These are phyloP conservation scores for Gambusia affinis DNA, from an alignment of 2,113 vertebrate species.

Conservation along the genomic window DNA sequence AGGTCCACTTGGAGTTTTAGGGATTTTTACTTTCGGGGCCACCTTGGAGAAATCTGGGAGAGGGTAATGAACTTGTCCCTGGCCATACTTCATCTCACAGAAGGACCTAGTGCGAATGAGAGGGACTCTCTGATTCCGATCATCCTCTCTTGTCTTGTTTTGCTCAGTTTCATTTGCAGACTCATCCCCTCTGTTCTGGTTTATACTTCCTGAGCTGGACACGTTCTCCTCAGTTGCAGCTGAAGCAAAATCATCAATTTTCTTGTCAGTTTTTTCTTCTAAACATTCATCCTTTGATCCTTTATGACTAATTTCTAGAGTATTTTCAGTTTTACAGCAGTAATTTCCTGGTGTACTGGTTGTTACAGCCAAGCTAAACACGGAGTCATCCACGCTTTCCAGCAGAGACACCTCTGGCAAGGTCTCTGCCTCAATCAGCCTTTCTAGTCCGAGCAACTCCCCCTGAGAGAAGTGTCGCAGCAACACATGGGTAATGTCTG, in stretches of 20 bases:
- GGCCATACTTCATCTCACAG: conserved; percentile 74
- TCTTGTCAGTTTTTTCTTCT: conserved; percentile 27
- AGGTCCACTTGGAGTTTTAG: conserved; percentile 63
- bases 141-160: conserved; percentile 15
- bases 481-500: conserved; percentile 75
- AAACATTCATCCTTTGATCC: conserved; percentile 13
- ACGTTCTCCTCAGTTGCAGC: conserved; percentile 20
- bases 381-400: conserved; percentile 80
- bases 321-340: conserved; percentile 7
- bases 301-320: background rate
- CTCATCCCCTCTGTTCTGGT: conserved; percentile 12
- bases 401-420: conserved; percentile 83
- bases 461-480: conserved; percentile 81
- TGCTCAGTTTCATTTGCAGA: background rate
- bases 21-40: conserved; percentile 79
- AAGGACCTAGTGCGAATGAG: conserved; percentile 70
- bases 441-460: conserved; percentile 67
- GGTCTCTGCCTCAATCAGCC: conserved; percentile 84
- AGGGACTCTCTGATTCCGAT: conserved; percentile 31
- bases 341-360: conserved; percentile 6
- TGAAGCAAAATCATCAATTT: background rate
- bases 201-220: conserved; percentile 24
- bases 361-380: conserved; percentile 44
- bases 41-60: conserved; percentile 81
- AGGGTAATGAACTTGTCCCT: conserved; percentile 78